Evolutionary conservation across 2,113 vertebrate species (phyloP).

Genomic region (Himantopus leucocephalus): DNA sequence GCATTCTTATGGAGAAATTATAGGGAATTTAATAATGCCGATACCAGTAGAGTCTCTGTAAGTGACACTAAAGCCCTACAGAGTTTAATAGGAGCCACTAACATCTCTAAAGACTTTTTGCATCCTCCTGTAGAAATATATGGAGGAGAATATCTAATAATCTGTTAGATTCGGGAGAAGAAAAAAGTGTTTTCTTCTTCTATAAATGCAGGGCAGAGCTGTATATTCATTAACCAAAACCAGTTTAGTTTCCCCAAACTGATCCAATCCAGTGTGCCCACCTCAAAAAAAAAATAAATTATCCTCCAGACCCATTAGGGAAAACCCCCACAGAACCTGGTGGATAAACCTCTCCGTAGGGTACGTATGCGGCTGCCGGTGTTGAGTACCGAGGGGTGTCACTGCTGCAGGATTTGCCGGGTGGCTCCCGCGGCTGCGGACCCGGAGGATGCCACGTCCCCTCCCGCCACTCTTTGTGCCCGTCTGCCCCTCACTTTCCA

Average conservation of each 20-base stretch:
- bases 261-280: not conserved
- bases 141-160: not conserved
- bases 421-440: not conserved
- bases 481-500: not conserved
- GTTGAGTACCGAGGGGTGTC: no score
- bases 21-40: not conserved
- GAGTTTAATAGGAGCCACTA: not conserved
- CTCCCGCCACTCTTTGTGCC: fast-evolving
- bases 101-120: not conserved
- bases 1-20: not conserved
- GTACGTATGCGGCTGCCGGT: fast-evolving
- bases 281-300: not conserved
- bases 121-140: not conserved
- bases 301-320: not conserved
- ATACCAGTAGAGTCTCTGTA: not conserved
- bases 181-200: not conserved
- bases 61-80: not conserved
- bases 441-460: not conserved
- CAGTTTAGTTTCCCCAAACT: not conserved
- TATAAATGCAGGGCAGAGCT: not conserved
- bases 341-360: not conserved
- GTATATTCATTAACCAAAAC: not conserved
- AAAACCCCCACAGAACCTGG: fast-evolving
- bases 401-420: not conserved
- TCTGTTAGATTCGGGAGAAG: not conserved